Evolutionary conservation across 2,797 vertebrate species (phyloP).

Genomic region (Clamator glandarius): DNA sequence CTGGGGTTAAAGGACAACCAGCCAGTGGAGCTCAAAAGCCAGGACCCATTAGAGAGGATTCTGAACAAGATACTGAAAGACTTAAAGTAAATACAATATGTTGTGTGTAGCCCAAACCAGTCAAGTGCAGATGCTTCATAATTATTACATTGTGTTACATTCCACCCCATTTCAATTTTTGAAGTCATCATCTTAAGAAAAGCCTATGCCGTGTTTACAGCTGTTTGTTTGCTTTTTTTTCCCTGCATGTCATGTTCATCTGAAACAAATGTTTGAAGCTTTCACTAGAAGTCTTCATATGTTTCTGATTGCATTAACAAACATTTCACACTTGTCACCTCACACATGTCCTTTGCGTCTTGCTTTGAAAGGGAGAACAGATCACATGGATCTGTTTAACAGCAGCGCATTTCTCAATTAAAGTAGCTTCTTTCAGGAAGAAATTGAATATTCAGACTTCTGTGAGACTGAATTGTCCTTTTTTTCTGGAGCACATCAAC

Average conservation of each 20-base stretch:
- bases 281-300: not conserved
- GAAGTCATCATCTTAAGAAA: not conserved
- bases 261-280: not conserved
- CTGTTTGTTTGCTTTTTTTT: not conserved
- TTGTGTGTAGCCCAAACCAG: conserved; percentile 23
- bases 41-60: conserved; percentile 74
- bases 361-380: not conserved
- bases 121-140: not conserved
- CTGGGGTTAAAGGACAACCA: conserved; percentile 72
- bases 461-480: not conserved
- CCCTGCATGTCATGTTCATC: not conserved
- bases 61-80: conserved; percentile 77
- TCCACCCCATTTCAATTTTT: conserved; percentile 10
- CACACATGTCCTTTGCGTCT: not conserved
- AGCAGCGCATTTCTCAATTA: not conserved
- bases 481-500: not conserved
- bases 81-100: conserved; percentile 75
- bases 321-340: not conserved
- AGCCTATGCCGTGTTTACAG: not conserved
- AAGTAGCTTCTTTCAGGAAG: not conserved
- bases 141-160: not conserved
- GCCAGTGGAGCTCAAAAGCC: conserved; percentile 74
- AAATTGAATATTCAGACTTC: not conserved
- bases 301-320: not conserved
- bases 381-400: not conserved